These are phyloP conservation scores for Phacellophora camtschatica DNA, from an alignment of 30 jellyfish, hydroid and myxozoan species.

Conservation along the genomic window DNA sequence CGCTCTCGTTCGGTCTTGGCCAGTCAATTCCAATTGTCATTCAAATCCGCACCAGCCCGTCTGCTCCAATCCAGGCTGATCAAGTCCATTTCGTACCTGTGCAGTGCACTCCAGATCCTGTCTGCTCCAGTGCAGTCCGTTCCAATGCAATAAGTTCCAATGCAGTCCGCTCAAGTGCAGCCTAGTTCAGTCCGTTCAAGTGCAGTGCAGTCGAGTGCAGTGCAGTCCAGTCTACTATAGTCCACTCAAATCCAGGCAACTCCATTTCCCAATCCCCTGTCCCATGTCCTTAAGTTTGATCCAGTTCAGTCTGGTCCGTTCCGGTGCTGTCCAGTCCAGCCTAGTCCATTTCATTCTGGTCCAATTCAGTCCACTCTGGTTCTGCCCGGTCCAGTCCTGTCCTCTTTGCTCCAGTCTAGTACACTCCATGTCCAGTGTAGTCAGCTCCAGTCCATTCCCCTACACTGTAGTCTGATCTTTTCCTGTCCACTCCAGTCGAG, in stretches of 20 bases:
- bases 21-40: no score
- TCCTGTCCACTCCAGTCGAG: background rate
- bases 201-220: background rate
- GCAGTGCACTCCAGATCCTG: background rate
- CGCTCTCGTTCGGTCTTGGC: no score
- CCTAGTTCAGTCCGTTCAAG: background rate
- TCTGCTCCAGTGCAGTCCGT: background rate
- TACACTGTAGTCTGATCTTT: background rate
- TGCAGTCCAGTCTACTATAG: background rate
- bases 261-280: background rate
- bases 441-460: background rate
- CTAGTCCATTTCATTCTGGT: background rate
- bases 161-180: background rate
- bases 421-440: background rate
- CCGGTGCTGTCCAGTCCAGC: background rate
- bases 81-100: no score
- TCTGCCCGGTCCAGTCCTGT: background rate
- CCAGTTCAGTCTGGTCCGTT: background rate
- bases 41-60: no score
- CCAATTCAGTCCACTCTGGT: background rate
- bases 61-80: no score
- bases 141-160: background rate
- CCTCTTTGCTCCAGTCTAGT: background rate
- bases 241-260: background rate
- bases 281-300: background rate